phyloP scores from a whole-genome alignment of 2,888 invertebrate species.

The Scaeva pyrastri region DNA sequence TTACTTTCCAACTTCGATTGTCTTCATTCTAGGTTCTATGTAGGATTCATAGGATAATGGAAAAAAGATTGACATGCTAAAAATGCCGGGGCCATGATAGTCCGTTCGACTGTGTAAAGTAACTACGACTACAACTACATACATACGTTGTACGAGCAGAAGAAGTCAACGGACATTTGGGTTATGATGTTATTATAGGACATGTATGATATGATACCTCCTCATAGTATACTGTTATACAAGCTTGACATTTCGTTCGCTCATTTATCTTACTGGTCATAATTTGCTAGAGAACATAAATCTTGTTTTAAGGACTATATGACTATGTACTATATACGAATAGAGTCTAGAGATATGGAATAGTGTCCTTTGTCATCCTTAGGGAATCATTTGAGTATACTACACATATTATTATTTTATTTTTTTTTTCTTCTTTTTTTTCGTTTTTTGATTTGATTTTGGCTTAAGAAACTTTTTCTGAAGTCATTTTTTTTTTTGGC shows the following conservation, averaged over 20 bases:
- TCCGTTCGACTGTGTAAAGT: not conserved
- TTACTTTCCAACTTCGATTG: slow-evolving; percentile 18
- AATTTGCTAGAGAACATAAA: slow-evolving; percentile 58
- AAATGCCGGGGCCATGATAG: slow-evolving; percentile 26
- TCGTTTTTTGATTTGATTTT: not conserved
- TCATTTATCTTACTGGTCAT: slow-evolving; percentile 70
- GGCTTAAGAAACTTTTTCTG: too few species aligned
- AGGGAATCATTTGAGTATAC: slow-evolving; percentile 19
- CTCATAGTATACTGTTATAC: slow-evolving; percentile 39
- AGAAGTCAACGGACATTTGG: slow-evolving; percentile 70
- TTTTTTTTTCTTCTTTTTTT: not conserved
- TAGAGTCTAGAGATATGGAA: not conserved
- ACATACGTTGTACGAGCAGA: not conserved
- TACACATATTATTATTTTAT: not conserved
- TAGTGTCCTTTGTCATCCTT: slow-evolving; percentile 51
- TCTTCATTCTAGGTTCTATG: slow-evolving; percentile 15
- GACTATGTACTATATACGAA: too few species aligned
- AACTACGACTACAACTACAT: too few species aligned
- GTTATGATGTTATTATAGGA: slow-evolving; percentile 67
- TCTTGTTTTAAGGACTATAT: slow-evolving; percentile 55
- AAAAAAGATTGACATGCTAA: slow-evolving; percentile 64
- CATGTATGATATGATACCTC: slow-evolving; percentile 49
- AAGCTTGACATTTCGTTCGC: slow-evolving; percentile 62
- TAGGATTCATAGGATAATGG: slow-evolving; percentile 44
- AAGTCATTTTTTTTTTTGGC: too few species aligned